Evolutionary conservation across 1,140 invertebrate genomes (phyloP), one percentile per base, ranked within the genome.

Genomic region (Ostrea denselamellosa): DNA sequence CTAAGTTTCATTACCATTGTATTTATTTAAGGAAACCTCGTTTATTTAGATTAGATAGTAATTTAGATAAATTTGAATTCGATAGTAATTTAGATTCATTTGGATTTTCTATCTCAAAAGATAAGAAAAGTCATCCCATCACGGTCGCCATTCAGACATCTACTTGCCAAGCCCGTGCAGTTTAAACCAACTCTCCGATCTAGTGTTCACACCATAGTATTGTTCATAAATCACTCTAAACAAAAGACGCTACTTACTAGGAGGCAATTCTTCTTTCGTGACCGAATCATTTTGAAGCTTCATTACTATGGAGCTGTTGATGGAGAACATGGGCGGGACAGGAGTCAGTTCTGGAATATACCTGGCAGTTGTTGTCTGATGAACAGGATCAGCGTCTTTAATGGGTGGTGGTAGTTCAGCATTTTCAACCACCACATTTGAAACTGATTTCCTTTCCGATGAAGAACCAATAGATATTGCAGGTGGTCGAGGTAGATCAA

Each of bases 271-370:
- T 19, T 83, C 53, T 25, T 83, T 83, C 17, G 53, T 53, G 10
- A 83, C 82, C 9, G 82, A 83, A 83, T 83, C 82, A 53, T 83
- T 83, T 44, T 83, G 82, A 8, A 83, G 44, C 28, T 54, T 83
- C 53, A 53, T 83, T 1, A 83, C 44, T 52, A 54, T 52, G 10
- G 82, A 25, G 34, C 51, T 53, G 44, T 83, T 54, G 51, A 83
- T 22, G 12, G 82, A 54, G 17, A 52, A 83, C 53, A 83, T 8
- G 10, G 82, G 82, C 8, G 82, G 44, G 10, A 54, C 53, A 52
- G 82, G 82, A 14, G 44, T 52, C 3, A 25, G 17, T 54, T 52
- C 82, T 53, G 82, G 82, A 8, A 7, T 83, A 54, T 19, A 22
- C 3, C 25, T 81, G 22, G 8, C 14, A 22, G 71, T 14, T 51